These are phyloP conservation scores for Pipistrellus pygmaeus DNA, from an alignment of 2,797 vertebrate species.

Conservation along the genomic window DNA sequence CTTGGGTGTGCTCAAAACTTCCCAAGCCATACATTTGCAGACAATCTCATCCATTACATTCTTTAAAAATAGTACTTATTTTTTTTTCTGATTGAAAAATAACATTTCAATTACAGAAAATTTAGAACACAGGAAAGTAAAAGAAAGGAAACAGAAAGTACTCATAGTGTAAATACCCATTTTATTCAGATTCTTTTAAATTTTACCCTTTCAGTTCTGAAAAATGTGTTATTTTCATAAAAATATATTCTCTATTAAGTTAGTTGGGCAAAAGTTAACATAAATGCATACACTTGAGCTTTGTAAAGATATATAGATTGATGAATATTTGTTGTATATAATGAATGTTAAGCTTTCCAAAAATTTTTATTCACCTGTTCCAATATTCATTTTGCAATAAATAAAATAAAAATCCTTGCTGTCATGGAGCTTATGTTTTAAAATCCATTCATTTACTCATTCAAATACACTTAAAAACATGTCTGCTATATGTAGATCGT, in stretches of 20 bases:
- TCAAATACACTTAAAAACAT: not conserved
- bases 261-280: not conserved
- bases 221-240: slow-evolving; percentile 55
- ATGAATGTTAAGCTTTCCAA: slow-evolving; percentile 6
- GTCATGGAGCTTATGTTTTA: slow-evolving; percentile 7
- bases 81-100: slow-evolving; percentile 40
- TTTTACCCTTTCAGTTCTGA: not conserved
- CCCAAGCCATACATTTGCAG: slow-evolving; percentile 13
- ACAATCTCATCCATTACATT: not conserved
- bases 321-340: slow-evolving; percentile 26
- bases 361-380: not conserved
- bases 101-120: slow-evolving; percentile 43
- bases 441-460: slow-evolving; percentile 19
- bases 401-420: slow-evolving; percentile 41
- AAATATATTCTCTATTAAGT: not conserved
- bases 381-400: slow-evolving; percentile 42
- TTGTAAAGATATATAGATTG: not conserved
- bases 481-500: not conserved
- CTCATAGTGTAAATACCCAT: slow-evolving; percentile 1
- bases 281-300: slow-evolving; percentile 41
- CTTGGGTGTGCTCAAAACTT: slow-evolving; percentile 19
- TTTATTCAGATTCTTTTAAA: slow-evolving; percentile 50
- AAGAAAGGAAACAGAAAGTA: slow-evolving; percentile 18
- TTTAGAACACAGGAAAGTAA: slow-evolving; percentile 35
- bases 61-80: slow-evolving; percentile 34